A percentile compares a stretch with the other conserved stretches of the same genome.
Evolutionary conservation across 2,888 invertebrate genomes (phyloP).

Genomic region (Caenorhabditis virilis): DNA sequence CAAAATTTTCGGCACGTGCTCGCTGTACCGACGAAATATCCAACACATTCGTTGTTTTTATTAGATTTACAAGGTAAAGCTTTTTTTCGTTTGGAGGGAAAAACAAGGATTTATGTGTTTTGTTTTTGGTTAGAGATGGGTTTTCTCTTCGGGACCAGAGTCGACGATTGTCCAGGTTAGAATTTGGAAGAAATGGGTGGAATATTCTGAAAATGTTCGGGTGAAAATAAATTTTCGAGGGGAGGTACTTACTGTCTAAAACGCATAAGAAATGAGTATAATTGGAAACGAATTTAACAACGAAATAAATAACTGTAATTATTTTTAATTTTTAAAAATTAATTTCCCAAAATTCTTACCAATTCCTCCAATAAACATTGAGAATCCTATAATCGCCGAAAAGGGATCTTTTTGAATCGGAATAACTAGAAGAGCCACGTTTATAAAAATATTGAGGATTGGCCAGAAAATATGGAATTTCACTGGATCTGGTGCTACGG

Average conservation of each 20-base stretch:
- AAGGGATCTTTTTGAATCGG: constrained; percentile 42
- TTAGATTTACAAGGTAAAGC: too few species aligned
- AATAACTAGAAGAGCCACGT: constrained; percentile 41
- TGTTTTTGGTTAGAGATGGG: constrained; percentile 16
- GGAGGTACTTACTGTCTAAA: too few species aligned
- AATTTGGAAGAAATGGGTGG: constrained; percentile 38
- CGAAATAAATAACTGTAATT: constrained; percentile 37
- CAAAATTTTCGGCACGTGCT: too few species aligned
- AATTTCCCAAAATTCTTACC: constrained; percentile 20
- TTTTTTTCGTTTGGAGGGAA: too few species aligned
- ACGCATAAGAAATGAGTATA: constrained; percentile 17
- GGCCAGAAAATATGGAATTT: constrained; percentile 47
- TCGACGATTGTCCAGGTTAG: constrained; percentile 48
- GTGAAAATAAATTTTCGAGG: too few species aligned
- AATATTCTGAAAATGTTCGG: constrained; percentile 23
- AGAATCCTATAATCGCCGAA: constrained; percentile 41
- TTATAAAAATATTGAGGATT: constrained; percentile 36
- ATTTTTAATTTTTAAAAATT: neutral
- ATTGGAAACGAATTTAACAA: constrained; percentile 20
- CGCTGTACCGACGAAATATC: too few species aligned
- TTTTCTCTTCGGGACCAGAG: constrained; percentile 20
- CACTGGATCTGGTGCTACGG: constrained; percentile 40
- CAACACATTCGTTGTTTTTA: too few species aligned
- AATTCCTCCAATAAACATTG: constrained; percentile 40
- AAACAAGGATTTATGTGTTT: too few species aligned